Conservation (phyloP, 2,113 vertebrate species). For the Agelaius phoeniceus region DNA sequence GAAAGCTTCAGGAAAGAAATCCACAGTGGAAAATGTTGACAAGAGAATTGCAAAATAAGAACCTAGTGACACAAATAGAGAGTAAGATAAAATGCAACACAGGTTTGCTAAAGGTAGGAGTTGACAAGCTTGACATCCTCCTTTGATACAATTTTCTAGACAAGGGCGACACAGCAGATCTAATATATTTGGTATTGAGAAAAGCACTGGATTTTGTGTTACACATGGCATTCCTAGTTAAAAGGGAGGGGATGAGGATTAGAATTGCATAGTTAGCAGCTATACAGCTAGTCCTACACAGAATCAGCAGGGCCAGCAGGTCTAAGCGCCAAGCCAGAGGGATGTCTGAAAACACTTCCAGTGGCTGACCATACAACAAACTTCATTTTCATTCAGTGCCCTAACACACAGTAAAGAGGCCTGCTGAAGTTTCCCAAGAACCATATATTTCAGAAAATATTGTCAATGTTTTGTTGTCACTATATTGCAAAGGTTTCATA, state of each 20-base stretch:
- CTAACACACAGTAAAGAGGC: neutral
- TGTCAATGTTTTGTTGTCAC: too few relatives aligned
- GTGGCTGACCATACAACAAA: neutral
- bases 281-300: neutral
- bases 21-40: neutral
- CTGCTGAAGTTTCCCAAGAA: neutral
- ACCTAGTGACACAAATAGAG: neutral
- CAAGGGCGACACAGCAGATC: neutral
- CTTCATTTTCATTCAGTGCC: neutral
- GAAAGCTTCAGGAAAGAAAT: neutral
- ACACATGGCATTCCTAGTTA: neutral
- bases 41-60: neutral
- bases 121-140: slow-evolving; percentile 37
- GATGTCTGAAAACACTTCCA: neutral
- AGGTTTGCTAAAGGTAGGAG: slow-evolving; percentile 21
- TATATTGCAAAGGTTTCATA: too few relatives aligned
- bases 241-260: neutral
- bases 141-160: slow-evolving; percentile 36
- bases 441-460: neutral
- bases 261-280: neutral
- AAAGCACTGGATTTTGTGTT: neutral
- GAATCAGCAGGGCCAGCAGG: neutral
- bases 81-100: slow-evolving; percentile 42
- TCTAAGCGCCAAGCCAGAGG: neutral
- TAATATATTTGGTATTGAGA: neutral